Conservation (phyloP, 2,797 vertebrate species). For the Brachyalestes nurse region DNA sequence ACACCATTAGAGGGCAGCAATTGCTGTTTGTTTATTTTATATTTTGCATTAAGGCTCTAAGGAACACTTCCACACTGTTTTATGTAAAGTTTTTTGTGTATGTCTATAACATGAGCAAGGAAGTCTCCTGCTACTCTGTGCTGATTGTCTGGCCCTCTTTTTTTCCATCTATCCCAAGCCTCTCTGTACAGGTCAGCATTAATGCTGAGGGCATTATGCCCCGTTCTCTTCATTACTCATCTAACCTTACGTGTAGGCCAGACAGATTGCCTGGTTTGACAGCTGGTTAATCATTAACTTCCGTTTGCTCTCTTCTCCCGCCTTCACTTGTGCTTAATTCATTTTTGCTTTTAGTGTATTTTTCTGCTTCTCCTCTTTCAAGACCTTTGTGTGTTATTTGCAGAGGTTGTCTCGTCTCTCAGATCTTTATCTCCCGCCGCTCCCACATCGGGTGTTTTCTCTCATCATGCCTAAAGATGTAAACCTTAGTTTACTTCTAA, state of each 20-base stretch:
- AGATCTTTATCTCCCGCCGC: neutral
- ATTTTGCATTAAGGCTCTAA: no score
- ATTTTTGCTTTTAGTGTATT: conserved; percentile 8
- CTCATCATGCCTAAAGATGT: neutral
- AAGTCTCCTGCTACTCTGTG: conserved; percentile 2
- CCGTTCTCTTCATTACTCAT: conserved; percentile 64
- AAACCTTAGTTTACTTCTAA: conserved; percentile 2
- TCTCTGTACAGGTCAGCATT: conserved; percentile 22
- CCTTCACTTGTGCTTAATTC: conserved; percentile 19
- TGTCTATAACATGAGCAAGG: neutral
- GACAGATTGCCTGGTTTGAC: conserved; percentile 43
- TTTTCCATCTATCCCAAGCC: neutral
- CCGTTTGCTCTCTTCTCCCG: conserved; percentile 19
- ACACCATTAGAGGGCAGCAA: no score
- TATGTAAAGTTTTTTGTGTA: no score
- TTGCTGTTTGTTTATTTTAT: no score
- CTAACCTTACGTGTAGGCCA: conserved; percentile 56
- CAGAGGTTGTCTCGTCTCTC: neutral
- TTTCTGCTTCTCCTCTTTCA: conserved; percentile 9
- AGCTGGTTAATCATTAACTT: neutral
- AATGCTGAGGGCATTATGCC: conserved; percentile 48
- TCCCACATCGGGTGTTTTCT: neutral
- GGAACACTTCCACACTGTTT: no score
- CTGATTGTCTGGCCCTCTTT: conserved; percentile 39
- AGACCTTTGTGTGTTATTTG: neutral